Base-by-base conservation (phyloP, 2,888 invertebrate genomes). In the Eupeodes luniger region DNA sequence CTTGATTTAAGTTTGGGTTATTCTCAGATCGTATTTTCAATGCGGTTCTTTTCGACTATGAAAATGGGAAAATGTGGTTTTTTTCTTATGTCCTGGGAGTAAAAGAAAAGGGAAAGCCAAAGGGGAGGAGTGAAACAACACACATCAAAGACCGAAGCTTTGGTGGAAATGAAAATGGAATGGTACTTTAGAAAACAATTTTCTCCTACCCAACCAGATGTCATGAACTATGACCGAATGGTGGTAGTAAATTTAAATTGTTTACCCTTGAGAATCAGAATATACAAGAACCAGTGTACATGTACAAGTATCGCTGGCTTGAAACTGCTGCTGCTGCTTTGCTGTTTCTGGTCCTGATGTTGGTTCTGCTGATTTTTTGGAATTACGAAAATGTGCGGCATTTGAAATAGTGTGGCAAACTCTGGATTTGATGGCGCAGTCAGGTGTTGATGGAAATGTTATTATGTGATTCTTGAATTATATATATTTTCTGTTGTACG, bases 191-290 rank as follows among this genome's bases (percentile, higher is more conserved):
- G 85, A 85, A 88, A 88, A 88, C 81, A 88, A 81, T 81, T 84
- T 81, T 75, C 77, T 81, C 57, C 62, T 66, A 55, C 27, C 47
- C 51, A 51, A 85, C 47, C 88, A 88, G 77, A 88, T 88, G 88
- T 81, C 88, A 81, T 85, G 88, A 88, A 88, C 88, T 88, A 88
- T 85, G 88, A 88, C 88, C 88, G 84, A 85, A 77, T 81, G 70
- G 70, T 81, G 78, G 84, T 75, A 88, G 88, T 88, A 85, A 88
- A 88, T 88, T 88, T 85, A 79, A 81, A 85, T 88, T 88, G 88
- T 88, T 85, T 81, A 85, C 85, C 81, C 81, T 81, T 78, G 81
- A 72, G 81, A 62, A 74, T 4, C 27, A 47, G 40, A 40, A 40
- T 55, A 55, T 3, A 27, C 27, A 27, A 27, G 27, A 3, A 27